Base-by-base conservation (phyloP, 2,888 invertebrate genomes). In the Meandrusa payeni region DNA sequence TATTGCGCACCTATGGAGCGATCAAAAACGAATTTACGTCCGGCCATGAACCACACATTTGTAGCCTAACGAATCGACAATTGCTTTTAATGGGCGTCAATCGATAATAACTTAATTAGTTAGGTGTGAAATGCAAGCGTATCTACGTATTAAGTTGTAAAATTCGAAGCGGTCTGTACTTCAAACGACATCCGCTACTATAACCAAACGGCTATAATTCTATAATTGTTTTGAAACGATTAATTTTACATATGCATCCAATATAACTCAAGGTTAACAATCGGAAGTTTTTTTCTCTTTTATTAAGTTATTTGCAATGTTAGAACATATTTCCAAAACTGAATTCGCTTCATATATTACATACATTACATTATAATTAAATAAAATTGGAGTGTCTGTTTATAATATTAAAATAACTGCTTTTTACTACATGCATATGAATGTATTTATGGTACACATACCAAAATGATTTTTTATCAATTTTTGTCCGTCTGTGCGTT, bases 1-100 rank as follows among this genome's bases (percentile, higher is more conserved):
- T 76, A 75, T 60, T 57, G 55, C 51, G 48, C 52, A 51, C 41
- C 34, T 42, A 52, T 37, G 47, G 37, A 33, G 41, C 48, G 45
- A 54, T 57, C 46, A 51, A 45, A 54, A 51, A 52, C 51, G 41
- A 48, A 54, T 52, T 31, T 33, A 50, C 47, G 41, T 20, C 27
- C 40, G 45, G 48, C 53, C 47, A 20, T 40, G 36, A 37, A 48
- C 32, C 20, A 32, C 31, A 34, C 34, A 41, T 50, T 45, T 43
- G 34, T 49, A 42, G 53, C 50, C 33, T 54, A 39, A 47, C 58
- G 49, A 61, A 62, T 61, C 49, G 36, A 46, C 54, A 55, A 59
- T 59, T 44, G 47, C 48, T 46, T 33, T 33, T 54, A 55, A 57
- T 52, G 37, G 48, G 23, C 23, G 47, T 47, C 47, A 33, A 49